Evolutionary conservation across 2,797 vertebrate genomes (phyloP), one percentile per base, ranked within the genome.

Genomic region (Dromococcyx pavoninus): DNA sequence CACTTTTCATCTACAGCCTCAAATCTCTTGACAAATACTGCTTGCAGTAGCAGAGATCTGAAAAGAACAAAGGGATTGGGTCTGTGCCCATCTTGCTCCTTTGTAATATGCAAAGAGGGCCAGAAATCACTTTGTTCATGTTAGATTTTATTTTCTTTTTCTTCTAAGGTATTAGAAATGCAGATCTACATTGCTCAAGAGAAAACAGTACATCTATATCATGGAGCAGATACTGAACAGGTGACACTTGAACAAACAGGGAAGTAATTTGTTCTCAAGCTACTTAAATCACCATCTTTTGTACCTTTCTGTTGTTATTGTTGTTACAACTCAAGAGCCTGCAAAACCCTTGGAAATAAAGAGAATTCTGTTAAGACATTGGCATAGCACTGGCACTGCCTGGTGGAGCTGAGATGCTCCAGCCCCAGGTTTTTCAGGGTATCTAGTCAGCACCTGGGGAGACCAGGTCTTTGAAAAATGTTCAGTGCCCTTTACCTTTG

Each of bases 1-100:
- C 83, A 93, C 89, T 94, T 97, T 94, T 96, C 95, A 94, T 96
- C 95, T 95, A 46, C 67, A 91, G 86, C 91, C 91, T 95, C 93
- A 93, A 96, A 90, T 96, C 93, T 94, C 94, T 89, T 88, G 46
- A 94, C 78, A 94, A 93, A 85, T 87, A 94, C 61, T 91, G 91
- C 83, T 95, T 21, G 0, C 92, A 95, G 95, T 89, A 95, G 76
- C 89, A 94, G 92, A 96, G 94, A 95, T 94, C 94, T 95, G 76
- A 95, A 93, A 95, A 95, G 95, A 95, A 95, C 93, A 96, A 96
- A 96, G 94, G 73, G 91, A 30, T 89, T 97, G 95, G 95, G 89
- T n/a, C 56, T 33, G 79, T 95, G 96, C 95, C 96, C 94, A 94
- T 95, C 95, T 95, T 27, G 10, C 66, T 94, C 46, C 89, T 96